Percentiles rank a stretch among this genome's conserved stretches.
phyloP scores from a whole-genome alignment of 2,888 invertebrate species.

The Drosophila eohydei region DNA sequence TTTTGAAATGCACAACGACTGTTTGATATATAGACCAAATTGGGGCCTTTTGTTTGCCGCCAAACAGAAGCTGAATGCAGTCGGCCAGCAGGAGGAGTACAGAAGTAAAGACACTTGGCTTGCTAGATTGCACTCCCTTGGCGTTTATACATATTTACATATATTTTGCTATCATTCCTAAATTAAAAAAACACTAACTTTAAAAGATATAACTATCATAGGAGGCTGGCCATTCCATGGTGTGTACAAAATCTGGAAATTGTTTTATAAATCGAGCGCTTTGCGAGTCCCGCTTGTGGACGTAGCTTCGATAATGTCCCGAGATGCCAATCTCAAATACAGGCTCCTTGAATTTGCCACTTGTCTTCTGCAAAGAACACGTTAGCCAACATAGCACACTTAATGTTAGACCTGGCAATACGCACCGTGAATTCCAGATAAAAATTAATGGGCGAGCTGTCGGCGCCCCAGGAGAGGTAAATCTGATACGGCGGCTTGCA shows the following conservation, averaged over 20 bases:
- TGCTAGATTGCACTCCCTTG: constrained; percentile 1
- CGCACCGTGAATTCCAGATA: constrained; percentile 70
- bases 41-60: constrained; percentile 24
- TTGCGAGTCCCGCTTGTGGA: constrained; percentile 84
- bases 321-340: constrained; percentile 85
- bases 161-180: constrained; percentile 10
- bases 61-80: constrained; percentile 7
- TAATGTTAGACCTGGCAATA: neutral
- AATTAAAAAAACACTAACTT: constrained; percentile 2
- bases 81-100: neutral
- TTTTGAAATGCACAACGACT: constrained; percentile 46
- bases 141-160: neutral
- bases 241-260: constrained; percentile 86
- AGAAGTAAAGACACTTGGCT: constrained; percentile 4
- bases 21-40: constrained; percentile 32
- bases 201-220: constrained; percentile 84
- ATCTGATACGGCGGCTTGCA: constrained; percentile 78
- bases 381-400: neutral
- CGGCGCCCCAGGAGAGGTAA: constrained; percentile 72
- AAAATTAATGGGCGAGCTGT: constrained; percentile 73
- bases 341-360: constrained; percentile 62
- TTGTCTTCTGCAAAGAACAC: constrained; percentile 49
- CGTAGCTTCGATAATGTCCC: constrained; percentile 85
- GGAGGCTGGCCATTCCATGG: constrained; percentile 86
- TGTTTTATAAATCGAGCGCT: constrained; percentile 85